Base-by-base conservation (phyloP, 2,113 vertebrate genomes). In the Rhizomys pruinosus region DNA sequence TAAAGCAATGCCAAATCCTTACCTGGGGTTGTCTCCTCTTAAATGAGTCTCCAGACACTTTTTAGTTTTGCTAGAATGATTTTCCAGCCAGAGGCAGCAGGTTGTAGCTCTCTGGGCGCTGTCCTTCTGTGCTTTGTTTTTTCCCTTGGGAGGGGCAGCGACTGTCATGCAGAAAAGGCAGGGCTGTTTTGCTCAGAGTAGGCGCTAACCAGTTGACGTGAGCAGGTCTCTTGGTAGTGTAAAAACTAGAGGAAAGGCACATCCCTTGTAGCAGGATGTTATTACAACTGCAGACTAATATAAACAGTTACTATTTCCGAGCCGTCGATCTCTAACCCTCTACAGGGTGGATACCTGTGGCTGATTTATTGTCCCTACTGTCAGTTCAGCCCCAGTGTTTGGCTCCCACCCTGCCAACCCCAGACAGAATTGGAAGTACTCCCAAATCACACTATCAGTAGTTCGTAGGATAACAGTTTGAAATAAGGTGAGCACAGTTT, bases 291-390 rank as follows among this genome's bases (percentile, higher is more conserved):
- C 66, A 9, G 63, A 34, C 64, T 64, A 27, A 69, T 71, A 27
- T 12, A 79, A 95, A 91, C 81, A 94, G 94, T 89, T 89, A 11
- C 63, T 78, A 2, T 78, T 94, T 76, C 92, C 69, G 80, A 91
- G 73, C 73, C 39, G 66, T 55, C 5, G 27, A 64, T n/a, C 34
- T 39, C 80, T 20, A 15, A 17, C 76, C 34, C 12, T 68, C 74
- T 44, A 84, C 27, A 2, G 2, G 0, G 22, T 3, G 0, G 22
- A 77, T 69, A 69, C 88, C 79, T 82, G 84, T 2, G 52, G n/a
- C 64, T 82, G 52, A 55, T 74, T 80, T 78, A 74, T 59, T 34
- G 59, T 39, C 37, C 13, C 34, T 16, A 7, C 25, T 11, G 10
- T 32, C 74, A 44, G 52, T 66, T 27, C 25, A 11, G 90, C 1